phyloP scores from a whole-genome alignment of 2,888 invertebrate genomes.

The Aquatica leii region DNA sequence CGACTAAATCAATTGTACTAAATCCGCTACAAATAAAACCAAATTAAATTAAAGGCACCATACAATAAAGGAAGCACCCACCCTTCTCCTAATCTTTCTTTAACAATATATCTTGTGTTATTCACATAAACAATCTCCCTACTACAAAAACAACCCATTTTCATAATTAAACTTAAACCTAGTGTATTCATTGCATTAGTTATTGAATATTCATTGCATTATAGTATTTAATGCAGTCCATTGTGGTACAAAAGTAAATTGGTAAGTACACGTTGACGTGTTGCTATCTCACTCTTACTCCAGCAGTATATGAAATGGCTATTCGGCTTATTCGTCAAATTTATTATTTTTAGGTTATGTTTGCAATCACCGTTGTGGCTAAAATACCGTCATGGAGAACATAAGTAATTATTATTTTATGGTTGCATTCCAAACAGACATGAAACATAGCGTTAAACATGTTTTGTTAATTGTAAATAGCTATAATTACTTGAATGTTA shows the following conservation, averaged over 20 bases:
- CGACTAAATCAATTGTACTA: conserved; percentile 79
- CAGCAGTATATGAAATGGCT: too few species aligned
- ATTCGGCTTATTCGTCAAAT: background rate
- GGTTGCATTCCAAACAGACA: too few species aligned
- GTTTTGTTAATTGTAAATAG: too few species aligned
- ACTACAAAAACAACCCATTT: conserved; percentile 80
- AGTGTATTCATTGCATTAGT: conserved; percentile 70
- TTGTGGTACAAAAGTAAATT: too few species aligned
- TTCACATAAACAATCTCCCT: conserved; percentile 76
- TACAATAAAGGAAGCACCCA: conserved; percentile 61
- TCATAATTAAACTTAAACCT: conserved; percentile 73
- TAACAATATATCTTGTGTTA: conserved; percentile 72
- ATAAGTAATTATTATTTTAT: too few species aligned
- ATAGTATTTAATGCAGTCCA: background rate
- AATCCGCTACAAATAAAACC: conserved; percentile 73
- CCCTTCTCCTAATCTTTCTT: conserved; percentile 81
- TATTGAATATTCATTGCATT: background rate
- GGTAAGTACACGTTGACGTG: too few species aligned
- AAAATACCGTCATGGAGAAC: too few species aligned
- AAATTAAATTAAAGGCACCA: conserved; percentile 12
- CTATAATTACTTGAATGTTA: too few species aligned
- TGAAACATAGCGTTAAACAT: too few species aligned
- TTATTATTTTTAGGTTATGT: conserved; percentile 24
- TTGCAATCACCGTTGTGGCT: too few species aligned
- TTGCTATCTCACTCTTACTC: background rate